Base-by-base conservation (phyloP, 35 echinoderm and acorn worm species). In the Chiridota heheva region DNA sequence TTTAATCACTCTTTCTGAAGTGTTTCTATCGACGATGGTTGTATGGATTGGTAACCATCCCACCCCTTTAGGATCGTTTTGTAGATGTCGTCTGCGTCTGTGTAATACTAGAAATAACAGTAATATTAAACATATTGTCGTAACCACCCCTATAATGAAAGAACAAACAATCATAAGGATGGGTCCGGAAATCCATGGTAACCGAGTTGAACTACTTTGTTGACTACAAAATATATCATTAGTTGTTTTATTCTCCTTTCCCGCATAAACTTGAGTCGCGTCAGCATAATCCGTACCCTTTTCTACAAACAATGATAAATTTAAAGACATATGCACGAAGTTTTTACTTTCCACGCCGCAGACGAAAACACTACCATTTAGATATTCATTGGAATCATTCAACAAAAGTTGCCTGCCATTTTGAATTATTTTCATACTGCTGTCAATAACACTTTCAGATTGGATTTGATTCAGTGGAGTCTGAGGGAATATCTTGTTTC, bases 1-100 rank as follows among this genome's bases (percentile, higher is more conserved):
- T 42, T 62, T 58, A 5, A 78, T 57, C 27, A 78, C 36, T 40
- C 51, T 78, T 60, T 78, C 75, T 12, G 58, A 58, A 38, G 10
- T 62, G 27, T 57, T 78, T 33, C 62, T n/a, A 37, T 78, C 75
- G 25, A 78, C 75, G 5, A 78, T 57, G 16, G 75, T 78, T 32
- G 51, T 62, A 5, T 78, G 75, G 58, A 78, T 78, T n/a, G 75
- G 75, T 57, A 78, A 60, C 75, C 75, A 78, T 60, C 75, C 12
- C 29, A 78, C 35, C 30, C 62, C 75, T 26, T 20, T 57, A 27
- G 62, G 33, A 5, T 49, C 17, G 35, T 38, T 43, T 10, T 22
- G 10, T 10, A 22, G 48, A 7, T 36, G 24, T 37, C 32, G 20
- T 62, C 53, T 62, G 25, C 75, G 55, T 62, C 53, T 59, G 33